phyloP scores from a whole-genome alignment of 1,140 invertebrate genomes.

The Calosoma granatense region DNA sequence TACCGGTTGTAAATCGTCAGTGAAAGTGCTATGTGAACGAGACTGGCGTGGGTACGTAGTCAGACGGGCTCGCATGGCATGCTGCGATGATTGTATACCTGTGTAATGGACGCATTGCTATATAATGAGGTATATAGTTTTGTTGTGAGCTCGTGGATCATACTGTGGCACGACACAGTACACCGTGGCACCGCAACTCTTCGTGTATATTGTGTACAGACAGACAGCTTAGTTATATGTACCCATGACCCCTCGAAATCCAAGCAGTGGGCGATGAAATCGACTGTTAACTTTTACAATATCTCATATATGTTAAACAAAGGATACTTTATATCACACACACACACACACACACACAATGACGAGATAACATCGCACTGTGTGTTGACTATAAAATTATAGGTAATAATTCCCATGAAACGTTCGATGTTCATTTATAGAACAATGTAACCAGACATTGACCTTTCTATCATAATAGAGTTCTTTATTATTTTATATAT shows the following conservation, averaged over 20 bases:
- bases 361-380: not conserved
- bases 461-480: too few species aligned
- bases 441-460: too few species aligned
- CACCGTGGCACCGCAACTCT: too few species aligned
- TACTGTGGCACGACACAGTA: not conserved
- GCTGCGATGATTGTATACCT: not conserved
- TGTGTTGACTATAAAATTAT: conserved; percentile 8
- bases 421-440: too few species aligned
- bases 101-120: not conserved
- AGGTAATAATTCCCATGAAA: not conserved
- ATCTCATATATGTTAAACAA: not conserved
- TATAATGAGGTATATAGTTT: not conserved
- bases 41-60: not conserved
- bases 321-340: not conserved
- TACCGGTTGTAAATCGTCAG: too few species aligned
- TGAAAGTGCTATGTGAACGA: not conserved
- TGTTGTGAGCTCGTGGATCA: not conserved
- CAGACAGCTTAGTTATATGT: too few species aligned
- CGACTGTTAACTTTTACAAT: not conserved
- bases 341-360: too few species aligned
- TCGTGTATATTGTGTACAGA: too few species aligned
- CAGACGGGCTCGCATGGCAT: not conserved
- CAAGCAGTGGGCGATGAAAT: not conserved
- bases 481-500: too few species aligned
- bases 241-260: too few species aligned